Evolutionary conservation across 2,113 vertebrate genomes (phyloP).

Genomic region (Amazona vittata): DNA sequence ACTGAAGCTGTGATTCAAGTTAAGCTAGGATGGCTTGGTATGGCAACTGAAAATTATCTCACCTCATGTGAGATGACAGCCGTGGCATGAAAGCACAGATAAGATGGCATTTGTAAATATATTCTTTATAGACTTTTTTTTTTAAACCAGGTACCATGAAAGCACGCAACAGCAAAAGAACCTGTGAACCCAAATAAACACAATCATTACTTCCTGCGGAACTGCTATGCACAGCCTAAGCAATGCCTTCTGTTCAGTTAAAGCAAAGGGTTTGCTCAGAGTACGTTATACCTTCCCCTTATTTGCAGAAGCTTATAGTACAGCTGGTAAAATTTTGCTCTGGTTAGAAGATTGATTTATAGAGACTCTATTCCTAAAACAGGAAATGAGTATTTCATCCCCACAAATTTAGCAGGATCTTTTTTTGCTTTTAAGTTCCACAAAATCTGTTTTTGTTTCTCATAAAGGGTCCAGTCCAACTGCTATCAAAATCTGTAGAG

Average conservation of each 20-base stretch:
- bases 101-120: slow-evolving; percentile 56
- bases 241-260: background rate
- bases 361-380: slow-evolving; percentile 50
- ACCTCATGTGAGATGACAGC: slow-evolving; percentile 63
- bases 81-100: slow-evolving; percentile 62
- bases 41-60: slow-evolving; percentile 48
- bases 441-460: slow-evolving; percentile 55
- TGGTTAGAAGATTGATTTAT: slow-evolving; percentile 44
- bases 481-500: slow-evolving; percentile 19
- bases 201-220: slow-evolving; percentile 15
- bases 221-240: background rate
- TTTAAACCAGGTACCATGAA: slow-evolving; percentile 37
- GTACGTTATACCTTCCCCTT: background rate
- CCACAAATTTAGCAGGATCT: slow-evolving; percentile 45
- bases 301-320: background rate
- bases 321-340: slow-evolving; percentile 63
- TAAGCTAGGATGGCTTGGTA: slow-evolving; percentile 22
- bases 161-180: slow-evolving; percentile 52
- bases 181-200: slow-evolving; percentile 57
- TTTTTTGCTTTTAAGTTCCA: slow-evolving; percentile 51
- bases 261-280: background rate
- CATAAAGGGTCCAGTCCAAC: slow-evolving; percentile 9
- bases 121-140: slow-evolving; percentile 33
- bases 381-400: slow-evolving; percentile 66
- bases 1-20: slow-evolving; percentile 15